Base-by-base conservation (phyloP, 2,888 invertebrate genomes). In the Cosmorhoe ocellata region DNA sequence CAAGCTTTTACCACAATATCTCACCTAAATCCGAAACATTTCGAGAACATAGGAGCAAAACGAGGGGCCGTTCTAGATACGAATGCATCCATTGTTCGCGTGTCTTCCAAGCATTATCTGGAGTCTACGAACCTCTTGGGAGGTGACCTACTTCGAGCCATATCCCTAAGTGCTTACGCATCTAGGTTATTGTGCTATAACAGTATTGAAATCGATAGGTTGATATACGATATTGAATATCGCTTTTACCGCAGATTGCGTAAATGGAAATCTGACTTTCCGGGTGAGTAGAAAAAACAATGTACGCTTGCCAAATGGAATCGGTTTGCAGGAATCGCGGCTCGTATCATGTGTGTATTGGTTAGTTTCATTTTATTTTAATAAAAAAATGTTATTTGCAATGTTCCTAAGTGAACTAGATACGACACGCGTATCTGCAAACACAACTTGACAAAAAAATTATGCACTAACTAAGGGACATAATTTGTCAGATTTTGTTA, bases 111-210 rank as follows among this genome's bases (percentile, higher is more conserved):
- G 74, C 76, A 82, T 84, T 81, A 82, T 75, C 70, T 69, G 64
- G 66, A 70, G 69, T 56, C 63, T 63, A 68, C 66, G 69, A 71
- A 75, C 74, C 79, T 82, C 81, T 68, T 61, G 81, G 79, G 84
- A 76, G 73, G 74, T 79, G 84, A 85, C 87, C 87, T 76, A 81
- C 76, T 81, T 84, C 61, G 64, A 45, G 63, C 74, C 74, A 81
- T 82, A 81, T 79, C 78, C 78, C 74, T 82, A 78, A 85, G 85
- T 84, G 82, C 77, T 71, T 77, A 79, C 81, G 80, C 81, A 79
- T 84, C 78, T 80, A 80, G 83, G 82, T 82, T 85, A 84, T 81
- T 78, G 77, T 75, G 70, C 76, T 72, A 71, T 67, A 74, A 71
- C 69, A 59, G 67, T 70, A 76, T 71, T 76, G 77, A 68, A 74